Evolutionary conservation across 2,888 invertebrate species (phyloP).

Genomic region (Heliothis peltigera): DNA sequence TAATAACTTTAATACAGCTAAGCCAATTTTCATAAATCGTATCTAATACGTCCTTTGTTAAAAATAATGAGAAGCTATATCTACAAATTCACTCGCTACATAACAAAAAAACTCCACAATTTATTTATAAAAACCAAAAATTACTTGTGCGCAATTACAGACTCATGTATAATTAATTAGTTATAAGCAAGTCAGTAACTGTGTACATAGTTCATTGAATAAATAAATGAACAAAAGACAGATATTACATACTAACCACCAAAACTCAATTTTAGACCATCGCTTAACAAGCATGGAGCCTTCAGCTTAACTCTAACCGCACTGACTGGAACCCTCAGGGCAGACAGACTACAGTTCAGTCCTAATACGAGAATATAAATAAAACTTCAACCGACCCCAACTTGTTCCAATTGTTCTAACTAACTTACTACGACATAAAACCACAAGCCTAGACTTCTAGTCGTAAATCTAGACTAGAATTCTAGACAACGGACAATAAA

Average conservation of each 20-base stretch:
- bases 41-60: too few species aligned
- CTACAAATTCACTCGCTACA: too few species aligned
- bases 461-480: slow-evolving; percentile 48
- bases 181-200: too few species aligned
- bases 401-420: slow-evolving; percentile 45
- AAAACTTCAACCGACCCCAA: slow-evolving; percentile 33
- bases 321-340: slow-evolving; percentile 12
- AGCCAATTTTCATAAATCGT: too few species aligned
- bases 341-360: slow-evolving; percentile 1
- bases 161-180: too few species aligned
- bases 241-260: background rate
- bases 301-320: slow-evolving; percentile 17
- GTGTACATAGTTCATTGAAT: too few species aligned
- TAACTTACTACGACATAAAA: slow-evolving; percentile 53
- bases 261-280: slow-evolving; percentile 18
- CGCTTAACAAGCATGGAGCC: background rate
- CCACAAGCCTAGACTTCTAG: slow-evolving; percentile 43
- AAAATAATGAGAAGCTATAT: too few species aligned
- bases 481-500: slow-evolving; percentile 47
- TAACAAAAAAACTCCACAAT: too few species aligned
- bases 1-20: too few species aligned
- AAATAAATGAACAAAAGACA: too few species aligned
- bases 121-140: too few species aligned
- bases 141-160: too few species aligned
- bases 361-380: slow-evolving; percentile 8